phyloP scores from a whole-genome alignment of 35 echinoderm and acorn worm species.

The Holothuria glaberrima region DNA sequence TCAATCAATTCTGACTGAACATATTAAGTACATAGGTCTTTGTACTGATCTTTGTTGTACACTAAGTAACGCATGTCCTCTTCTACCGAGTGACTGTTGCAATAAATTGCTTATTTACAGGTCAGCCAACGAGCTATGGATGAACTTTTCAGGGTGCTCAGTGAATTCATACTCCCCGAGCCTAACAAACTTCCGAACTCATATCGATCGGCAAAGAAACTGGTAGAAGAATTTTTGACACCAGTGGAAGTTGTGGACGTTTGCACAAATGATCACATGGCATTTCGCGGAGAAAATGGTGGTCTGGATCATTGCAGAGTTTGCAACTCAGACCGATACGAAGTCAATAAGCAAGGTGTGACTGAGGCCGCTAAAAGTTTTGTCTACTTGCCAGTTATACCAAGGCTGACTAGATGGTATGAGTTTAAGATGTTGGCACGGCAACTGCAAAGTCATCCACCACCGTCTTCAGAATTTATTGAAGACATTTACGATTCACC shows the following conservation, averaged over 20 bases:
- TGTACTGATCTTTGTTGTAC: too few species aligned
- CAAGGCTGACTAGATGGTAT: slow-evolving; percentile 4
- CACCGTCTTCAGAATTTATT: not conserved
- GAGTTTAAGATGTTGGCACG: not conserved
- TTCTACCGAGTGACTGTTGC: too few species aligned
- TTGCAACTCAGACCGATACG: not conserved
- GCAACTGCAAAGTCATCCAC: slow-evolving; percentile 7
- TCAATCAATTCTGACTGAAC: too few species aligned
- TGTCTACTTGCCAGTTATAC: not conserved
- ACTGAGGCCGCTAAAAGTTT: not conserved
- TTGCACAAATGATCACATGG: slow-evolving; percentile 4
- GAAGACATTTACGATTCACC: slow-evolving; percentile 22
- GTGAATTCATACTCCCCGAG: not conserved
- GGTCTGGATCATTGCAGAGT: not conserved
- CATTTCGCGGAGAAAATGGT: not conserved
- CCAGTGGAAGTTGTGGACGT: slow-evolving; percentile 1
- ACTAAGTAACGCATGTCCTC: too few species aligned
- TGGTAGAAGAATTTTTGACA: slow-evolving; percentile 28
- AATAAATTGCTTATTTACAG: slow-evolving; percentile 11
- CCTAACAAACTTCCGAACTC: not conserved
- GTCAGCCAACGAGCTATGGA: slow-evolving; percentile 35
- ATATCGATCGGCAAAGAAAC: not conserved
- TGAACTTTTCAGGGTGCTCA: not conserved
- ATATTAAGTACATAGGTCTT: too few species aligned
- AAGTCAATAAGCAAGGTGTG: not conserved